Base-by-base conservation (phyloP, 64 coral and sea anemone genomes). In the Montipora foliosa region DNA sequence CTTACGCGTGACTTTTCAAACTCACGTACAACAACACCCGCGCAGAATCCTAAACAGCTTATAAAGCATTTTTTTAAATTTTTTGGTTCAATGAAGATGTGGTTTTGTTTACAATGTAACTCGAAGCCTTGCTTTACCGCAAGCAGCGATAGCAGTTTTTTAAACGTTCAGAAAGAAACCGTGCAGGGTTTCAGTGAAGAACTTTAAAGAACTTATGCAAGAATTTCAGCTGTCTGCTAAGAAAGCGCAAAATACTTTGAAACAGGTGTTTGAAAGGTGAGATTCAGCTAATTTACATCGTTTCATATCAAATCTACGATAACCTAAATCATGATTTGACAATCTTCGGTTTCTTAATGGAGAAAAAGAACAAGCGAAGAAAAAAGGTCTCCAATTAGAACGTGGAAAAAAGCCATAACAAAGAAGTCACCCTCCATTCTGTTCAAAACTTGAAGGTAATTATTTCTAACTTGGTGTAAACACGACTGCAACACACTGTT, bases 401-500 rank as follows among this genome's bases (percentile, higher is more conserved):
- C 20, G 66, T 70, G 12, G 22, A 9, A 45, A 51, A 71, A 50
- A 37, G 66, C 3, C 45, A 86, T 48, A 86, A 86, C 67, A 71
- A 16, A n/a, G 68, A 86, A 22, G 82, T 71, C 45, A 11, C 47
- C 37, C 47, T 86, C 46, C 4, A 72, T 52, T 86, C 82, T 86
- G 19, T 25, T 72, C 46, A 86, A 72, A 72, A 72, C 47, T 86
- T 86, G 67, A 86, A 86, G 71, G 87, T 71, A 89, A 79, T 89
- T 89, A 89, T 89, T 79, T 76, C 51, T 77, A 44, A 48, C 73
- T 14, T 24, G 72, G 17, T 77, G 87, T 89, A 89, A 89, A 89
- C 87, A 89, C 50, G 49, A n/a, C 58, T 79, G 76, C 87, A 44
- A 62, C 87, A 79, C 76, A 89, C 87, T 89, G 87, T 89, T 89